phyloP scores from a whole-genome alignment of 1,140 invertebrate species.

The Sminthurides bifidus region DNA sequence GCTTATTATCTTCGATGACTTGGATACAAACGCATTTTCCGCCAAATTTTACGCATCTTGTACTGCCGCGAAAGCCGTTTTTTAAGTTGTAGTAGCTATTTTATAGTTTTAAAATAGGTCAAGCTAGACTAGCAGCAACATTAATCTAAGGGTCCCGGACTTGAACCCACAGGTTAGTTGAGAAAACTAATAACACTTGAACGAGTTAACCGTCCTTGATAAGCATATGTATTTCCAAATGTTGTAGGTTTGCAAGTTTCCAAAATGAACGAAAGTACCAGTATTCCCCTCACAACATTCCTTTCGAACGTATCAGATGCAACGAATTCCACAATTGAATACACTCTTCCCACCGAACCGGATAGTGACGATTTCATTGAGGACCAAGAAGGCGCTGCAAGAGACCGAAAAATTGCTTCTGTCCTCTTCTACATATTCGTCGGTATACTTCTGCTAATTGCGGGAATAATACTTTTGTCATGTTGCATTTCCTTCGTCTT shows the following conservation, averaged over 20 bases:
- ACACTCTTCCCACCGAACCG: neutral
- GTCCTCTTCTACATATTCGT: slow-evolving; percentile 13
- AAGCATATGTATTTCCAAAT: neutral
- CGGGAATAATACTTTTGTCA: neutral
- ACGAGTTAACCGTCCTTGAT: too few species aligned
- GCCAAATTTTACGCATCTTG: too few species aligned
- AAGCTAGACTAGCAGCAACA: too few species aligned
- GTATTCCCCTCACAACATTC: neutral
- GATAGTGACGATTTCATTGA: neutral
- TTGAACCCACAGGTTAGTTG: too few species aligned
- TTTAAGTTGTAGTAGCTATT: too few species aligned
- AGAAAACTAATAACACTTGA: too few species aligned
- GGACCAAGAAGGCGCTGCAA: neutral
- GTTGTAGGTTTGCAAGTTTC: neutral
- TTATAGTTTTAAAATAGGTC: too few species aligned
- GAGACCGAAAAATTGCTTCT: neutral
- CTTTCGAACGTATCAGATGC: too few species aligned
- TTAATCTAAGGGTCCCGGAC: too few species aligned
- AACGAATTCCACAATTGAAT: neutral
- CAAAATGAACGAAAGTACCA: neutral
- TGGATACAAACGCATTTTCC: too few species aligned
- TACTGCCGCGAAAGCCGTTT: too few species aligned
- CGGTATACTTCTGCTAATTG: slow-evolving; percentile 4
- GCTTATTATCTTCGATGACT: too few species aligned
- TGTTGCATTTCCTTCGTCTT: neutral